A percentile compares a stretch with the other conserved stretches of the same genome.
These are phyloP conservation scores for Acrobasis consociella DNA, from an alignment of 2,888 invertebrate genomes.

Conservation along the genomic window DNA sequence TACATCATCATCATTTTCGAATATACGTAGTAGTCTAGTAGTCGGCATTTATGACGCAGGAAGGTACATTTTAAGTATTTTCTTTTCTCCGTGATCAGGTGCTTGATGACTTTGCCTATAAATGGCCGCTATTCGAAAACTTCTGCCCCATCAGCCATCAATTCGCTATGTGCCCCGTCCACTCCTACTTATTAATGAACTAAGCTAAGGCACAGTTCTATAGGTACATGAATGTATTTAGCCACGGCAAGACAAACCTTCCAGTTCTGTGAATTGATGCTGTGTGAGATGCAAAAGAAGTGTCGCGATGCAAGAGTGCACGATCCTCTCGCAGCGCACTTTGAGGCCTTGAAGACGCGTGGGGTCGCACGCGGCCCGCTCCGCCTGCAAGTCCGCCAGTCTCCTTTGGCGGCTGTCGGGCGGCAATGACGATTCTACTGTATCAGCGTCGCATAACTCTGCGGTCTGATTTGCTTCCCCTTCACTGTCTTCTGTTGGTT, in stretches of 20 bases:
- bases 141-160: no score
- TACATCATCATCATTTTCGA: neutral
- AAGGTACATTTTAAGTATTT: no score
- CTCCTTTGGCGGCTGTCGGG: slow-evolving; percentile 86
- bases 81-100: no score
- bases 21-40: no score
- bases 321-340: slow-evolving; percentile 87
- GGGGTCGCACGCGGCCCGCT: slow-evolving; percentile 91
- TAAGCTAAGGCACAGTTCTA: no score
- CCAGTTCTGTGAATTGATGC: slow-evolving; percentile 93
- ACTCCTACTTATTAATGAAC: no score
- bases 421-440: slow-evolving; percentile 87
- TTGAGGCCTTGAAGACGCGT: slow-evolving; percentile 89
- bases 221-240: no score
- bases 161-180: no score
- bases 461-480: slow-evolving; percentile 80
- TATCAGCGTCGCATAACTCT: slow-evolving; percentile 83
- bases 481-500: slow-evolving; percentile 73
- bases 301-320: slow-evolving; percentile 92
- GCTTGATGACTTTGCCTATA: no score
- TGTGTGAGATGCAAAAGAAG: slow-evolving; percentile 90
- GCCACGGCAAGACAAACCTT: slow-evolving; percentile 80
- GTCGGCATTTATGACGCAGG: no score
- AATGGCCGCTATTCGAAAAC: no score
- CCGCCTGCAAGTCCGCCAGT: slow-evolving; percentile 86